Base-by-base conservation (phyloP, 2,113 vertebrate species). In the Lasiurus cinereus region DNA sequence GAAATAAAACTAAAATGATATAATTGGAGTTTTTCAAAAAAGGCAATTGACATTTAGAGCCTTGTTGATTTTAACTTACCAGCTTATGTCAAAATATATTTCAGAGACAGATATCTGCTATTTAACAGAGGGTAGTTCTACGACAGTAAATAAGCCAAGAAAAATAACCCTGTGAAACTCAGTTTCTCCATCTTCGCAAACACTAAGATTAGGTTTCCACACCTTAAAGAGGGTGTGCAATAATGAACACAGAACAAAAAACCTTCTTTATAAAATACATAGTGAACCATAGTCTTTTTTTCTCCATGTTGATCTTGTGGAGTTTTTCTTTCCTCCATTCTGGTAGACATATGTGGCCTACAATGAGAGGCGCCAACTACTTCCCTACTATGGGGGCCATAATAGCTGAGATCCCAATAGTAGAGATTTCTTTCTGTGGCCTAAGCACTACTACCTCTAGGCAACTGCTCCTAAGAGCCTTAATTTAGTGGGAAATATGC, bases 131-230 rank as follows among this genome's bases (percentile, higher is more conserved):
- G 8, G 18, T 36, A 27, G 31, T 78, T 59, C 48, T 67, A 27
- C 18, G 79, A 31, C 27, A 50, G 15, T 80, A 70, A 33, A 16
- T 24, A 91, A 76, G 4, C 16, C 54, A 79, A 77, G 52, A 66
- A 70, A 62, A 83, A 36, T 18, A 52, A 64, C 31, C 3, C 24
- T 46, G 56, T 46, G 62, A 56, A 85, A 77, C 36, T 59, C 12
- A 13, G 19, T 62, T 94, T 93, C 13, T 85, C 62, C 66, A 21
- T 29, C 77, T 93, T 92, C 66, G 64, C 52, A 82, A 96, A 46
- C 15, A 36, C 12, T 86, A 64, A 54, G n/a, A 46, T 76, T 90
- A 69, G 52, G 29, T 72, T 67, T 46, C 19, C 21, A 36, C 3
- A 48, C 31, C 36, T 83, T 90, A 33, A 76, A 83, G 59, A 73